Evolutionary conservation across 2,888 invertebrate species (phyloP).

Genomic region (Smittia aterrima): DNA sequence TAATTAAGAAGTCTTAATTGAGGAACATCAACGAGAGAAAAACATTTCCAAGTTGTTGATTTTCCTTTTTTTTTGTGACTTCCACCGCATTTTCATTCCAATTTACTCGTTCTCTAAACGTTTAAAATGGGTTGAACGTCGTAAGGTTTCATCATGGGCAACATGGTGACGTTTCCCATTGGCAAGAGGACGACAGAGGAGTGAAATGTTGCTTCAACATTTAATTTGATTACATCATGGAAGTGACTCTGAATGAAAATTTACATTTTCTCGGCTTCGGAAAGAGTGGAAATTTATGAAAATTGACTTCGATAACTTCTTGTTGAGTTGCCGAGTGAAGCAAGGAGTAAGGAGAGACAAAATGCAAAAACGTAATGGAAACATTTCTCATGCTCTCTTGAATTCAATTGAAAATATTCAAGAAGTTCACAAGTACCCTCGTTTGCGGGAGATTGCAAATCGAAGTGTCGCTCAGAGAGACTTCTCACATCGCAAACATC

Average conservation of each 20-base stretch:
- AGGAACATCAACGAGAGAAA: conserved; percentile 1
- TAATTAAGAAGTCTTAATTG: conserved; percentile 25
- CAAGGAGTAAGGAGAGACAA: conserved; percentile 78
- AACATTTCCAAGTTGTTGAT: background rate
- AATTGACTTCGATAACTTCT: conserved; percentile 4
- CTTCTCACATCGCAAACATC: background rate
- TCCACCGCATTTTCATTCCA: conserved; percentile 2
- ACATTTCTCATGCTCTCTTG: conserved; percentile 10
- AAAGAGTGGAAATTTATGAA: background rate
- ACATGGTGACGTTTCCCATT: background rate
- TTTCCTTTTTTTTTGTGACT: background rate
- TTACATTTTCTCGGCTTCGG: background rate
- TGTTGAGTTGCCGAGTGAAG: background rate
- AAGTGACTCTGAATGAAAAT: conserved; percentile 23
- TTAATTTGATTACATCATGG: conserved; percentile 34
- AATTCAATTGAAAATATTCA: background rate
- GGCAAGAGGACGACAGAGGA: background rate
- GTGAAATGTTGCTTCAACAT: background rate
- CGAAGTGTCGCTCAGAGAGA: background rate
- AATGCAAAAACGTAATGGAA: conserved; percentile 71
- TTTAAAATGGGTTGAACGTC: background rate
- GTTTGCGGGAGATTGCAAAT: conserved; percentile 11
- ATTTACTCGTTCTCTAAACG: background rate
- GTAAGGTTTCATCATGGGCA: background rate
- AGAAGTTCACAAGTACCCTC: background rate